Evolutionary conservation across 2,797 vertebrate genomes (phyloP).

Genomic region (Acomys russatus): DNA sequence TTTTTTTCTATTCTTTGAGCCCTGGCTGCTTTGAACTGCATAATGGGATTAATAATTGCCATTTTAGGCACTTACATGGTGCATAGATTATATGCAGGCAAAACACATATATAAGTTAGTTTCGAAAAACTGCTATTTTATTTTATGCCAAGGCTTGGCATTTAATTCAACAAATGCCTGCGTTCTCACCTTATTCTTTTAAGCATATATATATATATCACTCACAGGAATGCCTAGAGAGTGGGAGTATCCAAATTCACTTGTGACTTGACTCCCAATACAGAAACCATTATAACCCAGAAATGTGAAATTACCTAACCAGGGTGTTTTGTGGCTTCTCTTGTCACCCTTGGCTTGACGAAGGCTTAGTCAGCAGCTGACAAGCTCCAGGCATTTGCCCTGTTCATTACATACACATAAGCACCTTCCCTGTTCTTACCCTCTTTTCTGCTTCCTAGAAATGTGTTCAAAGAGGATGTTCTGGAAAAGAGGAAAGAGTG

Average conservation of each 20-base stretch:
- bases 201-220: neutral
- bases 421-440: neutral
- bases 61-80: neutral
- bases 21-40: neutral
- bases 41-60: neutral
- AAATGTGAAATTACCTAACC: slow-evolving; percentile 15
- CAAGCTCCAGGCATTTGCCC: neutral
- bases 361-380: neutral
- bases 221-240: too few relatives aligned
- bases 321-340: neutral
- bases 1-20: slow-evolving; percentile 17
- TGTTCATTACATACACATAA: neutral
- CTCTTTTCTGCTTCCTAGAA: neutral
- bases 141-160: neutral
- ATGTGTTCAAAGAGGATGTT: neutral
- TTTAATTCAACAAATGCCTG: slow-evolving; percentile 42
- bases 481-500: neutral
- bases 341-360: neutral
- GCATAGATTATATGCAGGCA: neutral
- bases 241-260: neutral
- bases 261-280: neutral
- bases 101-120: neutral
- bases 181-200: slow-evolving; percentile 12
- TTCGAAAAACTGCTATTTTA: neutral
- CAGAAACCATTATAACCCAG: slow-evolving; percentile 29